A percentile compares a stretch with the other conserved stretches of the same genome.
phyloP scores from a whole-genome alignment of 2,797 vertebrate species.

The Pseudochirops cupreus region DNA sequence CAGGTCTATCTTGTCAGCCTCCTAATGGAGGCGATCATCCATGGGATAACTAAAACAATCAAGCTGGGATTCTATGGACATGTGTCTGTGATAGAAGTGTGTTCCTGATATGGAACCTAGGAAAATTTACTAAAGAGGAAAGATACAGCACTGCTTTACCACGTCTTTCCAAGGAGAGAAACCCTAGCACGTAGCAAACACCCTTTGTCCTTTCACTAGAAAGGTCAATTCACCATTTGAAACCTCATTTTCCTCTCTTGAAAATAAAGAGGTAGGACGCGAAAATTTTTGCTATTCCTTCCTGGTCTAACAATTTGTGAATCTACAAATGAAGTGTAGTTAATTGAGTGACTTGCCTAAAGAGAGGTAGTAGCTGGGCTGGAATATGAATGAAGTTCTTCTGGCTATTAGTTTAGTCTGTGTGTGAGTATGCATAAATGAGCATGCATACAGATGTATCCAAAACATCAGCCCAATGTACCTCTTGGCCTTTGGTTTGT shows the following conservation, averaged over 20 bases:
- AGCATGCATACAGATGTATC: too few species aligned
- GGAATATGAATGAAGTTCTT: background rate
- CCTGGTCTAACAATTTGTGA: background rate
- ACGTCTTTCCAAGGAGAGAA: background rate
- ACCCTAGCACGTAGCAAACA: background rate
- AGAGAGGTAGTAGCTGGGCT: background rate
- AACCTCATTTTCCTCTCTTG: background rate
- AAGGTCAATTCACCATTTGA: background rate
- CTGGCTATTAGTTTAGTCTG: background rate
- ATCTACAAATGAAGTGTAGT: background rate
- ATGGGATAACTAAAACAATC: background rate
- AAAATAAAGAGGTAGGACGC: background rate
- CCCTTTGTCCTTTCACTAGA: background rate
- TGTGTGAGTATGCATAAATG: background rate
- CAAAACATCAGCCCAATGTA: background rate
- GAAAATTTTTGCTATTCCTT: background rate
- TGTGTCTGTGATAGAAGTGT: background rate
- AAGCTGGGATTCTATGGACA: background rate
- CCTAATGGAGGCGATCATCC: background rate
- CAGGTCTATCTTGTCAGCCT: background rate
- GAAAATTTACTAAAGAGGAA: background rate
- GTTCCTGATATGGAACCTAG: background rate
- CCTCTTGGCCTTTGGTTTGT: background rate
- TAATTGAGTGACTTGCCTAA: background rate
- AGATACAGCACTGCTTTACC: too few species aligned